Evolutionary conservation across 2,797 vertebrate genomes (phyloP).

Genomic region (Picus viridis): DNA sequence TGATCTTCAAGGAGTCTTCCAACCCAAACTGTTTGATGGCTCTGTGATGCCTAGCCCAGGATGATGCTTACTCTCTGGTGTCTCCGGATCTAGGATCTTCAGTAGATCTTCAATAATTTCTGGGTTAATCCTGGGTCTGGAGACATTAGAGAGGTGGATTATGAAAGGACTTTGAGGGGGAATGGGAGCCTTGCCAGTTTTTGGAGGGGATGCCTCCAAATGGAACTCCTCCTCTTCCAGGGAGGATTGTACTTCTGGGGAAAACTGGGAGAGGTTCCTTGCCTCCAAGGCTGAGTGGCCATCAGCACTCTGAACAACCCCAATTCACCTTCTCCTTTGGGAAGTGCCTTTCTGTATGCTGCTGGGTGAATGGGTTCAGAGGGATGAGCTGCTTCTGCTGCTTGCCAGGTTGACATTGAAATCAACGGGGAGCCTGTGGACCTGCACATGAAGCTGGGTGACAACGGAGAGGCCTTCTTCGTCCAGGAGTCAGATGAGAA

Average conservation of each 20-base stretch:
- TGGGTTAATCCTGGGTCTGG: not conserved
- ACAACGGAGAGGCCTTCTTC: conserved; percentile 97
- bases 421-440: conserved; percentile 92
- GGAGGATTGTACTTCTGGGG: not conserved
- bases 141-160: not conserved
- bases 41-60: not conserved
- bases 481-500: conserved; percentile 85
- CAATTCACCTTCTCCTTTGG: not conserved
- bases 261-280: not conserved
- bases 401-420: conserved; percentile 92
- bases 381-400: not conserved
- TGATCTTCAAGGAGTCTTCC: too few relatives aligned
- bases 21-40: too few relatives aligned
- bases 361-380: not conserved
- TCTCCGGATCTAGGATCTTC: not conserved
- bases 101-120: not conserved
- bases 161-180: not conserved
- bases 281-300: not conserved
- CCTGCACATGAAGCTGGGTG: conserved; percentile 94
- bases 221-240: not conserved
- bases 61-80: not conserved
- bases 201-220: not conserved
- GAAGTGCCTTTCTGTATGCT: not conserved
- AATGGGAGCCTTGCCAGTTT: not conserved
- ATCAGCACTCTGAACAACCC: not conserved